A percentile compares a stretch with the other conserved stretches of the same genome.
These are phyloP conservation scores for Rhinophrynus dorsalis DNA, from an alignment of 2,797 vertebrate genomes.

Conservation along the genomic window DNA sequence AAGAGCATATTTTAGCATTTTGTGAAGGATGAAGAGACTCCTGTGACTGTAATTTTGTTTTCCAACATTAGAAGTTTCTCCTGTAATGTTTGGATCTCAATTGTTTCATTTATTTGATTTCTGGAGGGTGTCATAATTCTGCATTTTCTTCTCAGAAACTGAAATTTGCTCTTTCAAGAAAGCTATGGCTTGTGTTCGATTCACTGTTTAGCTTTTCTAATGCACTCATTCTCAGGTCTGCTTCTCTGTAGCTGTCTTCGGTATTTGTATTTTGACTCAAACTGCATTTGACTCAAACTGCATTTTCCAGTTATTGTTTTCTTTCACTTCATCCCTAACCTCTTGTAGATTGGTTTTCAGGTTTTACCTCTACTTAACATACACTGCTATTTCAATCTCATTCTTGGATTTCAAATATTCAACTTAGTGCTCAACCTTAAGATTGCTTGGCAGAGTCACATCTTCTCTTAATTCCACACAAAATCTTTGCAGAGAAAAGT, in stretches of 20 bases:
- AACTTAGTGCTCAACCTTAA: slow-evolving; percentile 85
- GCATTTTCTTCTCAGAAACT: slow-evolving; percentile 88
- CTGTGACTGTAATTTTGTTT: slow-evolving; percentile 85
- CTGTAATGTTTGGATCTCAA: slow-evolving; percentile 82
- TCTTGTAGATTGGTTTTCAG: slow-evolving; percentile 81
- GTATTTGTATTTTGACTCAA: slow-evolving; percentile 71
- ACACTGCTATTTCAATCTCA: slow-evolving; percentile 86
- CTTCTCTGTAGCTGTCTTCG: slow-evolving; percentile 75
- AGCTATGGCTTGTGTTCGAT: slow-evolving; percentile 69
- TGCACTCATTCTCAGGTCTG: slow-evolving; percentile 77
- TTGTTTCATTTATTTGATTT: slow-evolving; percentile 81
- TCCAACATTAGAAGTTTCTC: slow-evolving; percentile 89
- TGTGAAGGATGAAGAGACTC: slow-evolving; percentile 78
- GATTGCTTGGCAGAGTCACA: no score
- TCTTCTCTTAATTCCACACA: no score
- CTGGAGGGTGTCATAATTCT: slow-evolving; percentile 84
- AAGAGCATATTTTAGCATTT: slow-evolving; percentile 85
- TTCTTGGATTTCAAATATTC: slow-evolving; percentile 92
- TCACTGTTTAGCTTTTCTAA: slow-evolving; percentile 74
- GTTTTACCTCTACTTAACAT: slow-evolving; percentile 89
- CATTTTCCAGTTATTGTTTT: slow-evolving; percentile 71
- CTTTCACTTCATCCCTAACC: slow-evolving; percentile 76
- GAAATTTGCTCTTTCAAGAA: slow-evolving; percentile 84
- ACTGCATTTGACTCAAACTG: no score
- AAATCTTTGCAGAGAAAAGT: no score